These are phyloP conservation scores for Thera britannica DNA, from an alignment of 2,888 invertebrate genomes.

Conservation along the genomic window DNA sequence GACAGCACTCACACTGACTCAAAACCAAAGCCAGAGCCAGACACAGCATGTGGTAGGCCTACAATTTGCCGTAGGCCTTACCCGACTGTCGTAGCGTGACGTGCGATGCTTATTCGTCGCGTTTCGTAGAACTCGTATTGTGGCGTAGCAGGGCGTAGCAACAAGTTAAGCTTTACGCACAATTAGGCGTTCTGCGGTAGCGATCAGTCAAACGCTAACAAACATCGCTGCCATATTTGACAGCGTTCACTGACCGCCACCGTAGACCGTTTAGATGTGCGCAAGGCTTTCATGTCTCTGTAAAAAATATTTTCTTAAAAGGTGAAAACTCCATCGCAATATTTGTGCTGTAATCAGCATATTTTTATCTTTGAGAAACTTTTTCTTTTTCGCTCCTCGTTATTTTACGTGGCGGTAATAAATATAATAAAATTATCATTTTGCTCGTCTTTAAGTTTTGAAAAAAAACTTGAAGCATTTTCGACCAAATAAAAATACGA, in stretches of 20 bases:
- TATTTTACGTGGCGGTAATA: conserved; percentile 26
- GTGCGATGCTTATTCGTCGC: background rate
- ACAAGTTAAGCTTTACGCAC: background rate
- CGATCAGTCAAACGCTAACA: too few species aligned
- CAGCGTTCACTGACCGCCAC: too few species aligned
- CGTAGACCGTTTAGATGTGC: too few species aligned
- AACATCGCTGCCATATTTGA: too few species aligned
- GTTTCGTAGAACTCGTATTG: background rate
- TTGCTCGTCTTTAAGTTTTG: conserved; percentile 15
- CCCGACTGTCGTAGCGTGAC: background rate
- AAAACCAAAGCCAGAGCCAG: too few species aligned
- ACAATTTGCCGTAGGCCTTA: too few species aligned
- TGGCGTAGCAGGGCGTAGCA: background rate
- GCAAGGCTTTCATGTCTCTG: too few species aligned
- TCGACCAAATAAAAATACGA: too few species aligned
- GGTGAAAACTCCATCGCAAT: background rate
- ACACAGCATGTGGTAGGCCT: too few species aligned
- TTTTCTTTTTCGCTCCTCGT: conserved; percentile 17
- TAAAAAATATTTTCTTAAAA: background rate
- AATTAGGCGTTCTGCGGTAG: background rate
- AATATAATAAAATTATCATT: conserved; percentile 36
- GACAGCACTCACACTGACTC: too few species aligned
- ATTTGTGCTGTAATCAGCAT: conserved; percentile 5
- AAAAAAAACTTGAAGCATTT: conserved; percentile 7
- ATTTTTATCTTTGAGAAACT: conserved; percentile 17